A percentile compares a stretch with the other conserved stretches of the same genome.
Conservation (phyloP, 2,113 vertebrate species). For the Martes martes region DNA sequence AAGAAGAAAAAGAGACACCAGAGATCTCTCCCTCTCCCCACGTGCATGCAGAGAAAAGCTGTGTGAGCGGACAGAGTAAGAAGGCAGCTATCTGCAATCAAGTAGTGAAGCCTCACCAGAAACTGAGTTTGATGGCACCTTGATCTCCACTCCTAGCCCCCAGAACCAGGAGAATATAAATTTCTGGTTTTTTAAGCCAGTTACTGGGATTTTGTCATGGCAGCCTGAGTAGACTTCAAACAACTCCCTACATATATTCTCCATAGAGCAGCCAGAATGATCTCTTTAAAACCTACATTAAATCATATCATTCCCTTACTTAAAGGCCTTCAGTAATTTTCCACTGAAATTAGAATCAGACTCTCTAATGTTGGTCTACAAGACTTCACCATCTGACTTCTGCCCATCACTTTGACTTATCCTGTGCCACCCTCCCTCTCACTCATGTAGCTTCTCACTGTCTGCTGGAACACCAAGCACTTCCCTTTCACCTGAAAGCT, state of each 20-base stretch:
- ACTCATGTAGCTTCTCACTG: background rate
- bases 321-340: background rate
- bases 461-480: background rate
- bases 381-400: background rate
- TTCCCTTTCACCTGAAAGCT: background rate
- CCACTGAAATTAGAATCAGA: background rate
- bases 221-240: background rate
- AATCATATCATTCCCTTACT: background rate
- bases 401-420: background rate
- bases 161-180: background rate
- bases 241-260: background rate
- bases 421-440: too few species aligned
- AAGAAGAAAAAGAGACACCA: background rate
- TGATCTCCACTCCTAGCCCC: background rate
- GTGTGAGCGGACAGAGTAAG: background rate
- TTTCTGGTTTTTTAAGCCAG: background rate
- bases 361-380: background rate
- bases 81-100: background rate
- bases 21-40: background rate
- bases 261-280: background rate
- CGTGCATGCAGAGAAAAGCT: background rate
- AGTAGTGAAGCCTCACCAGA: background rate
- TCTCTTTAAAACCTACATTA: background rate
- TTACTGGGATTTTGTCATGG: background rate
- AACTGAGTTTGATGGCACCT: background rate